Base-by-base conservation (phyloP, 2,888 invertebrate species). In the Mimachlamys varia region DNA sequence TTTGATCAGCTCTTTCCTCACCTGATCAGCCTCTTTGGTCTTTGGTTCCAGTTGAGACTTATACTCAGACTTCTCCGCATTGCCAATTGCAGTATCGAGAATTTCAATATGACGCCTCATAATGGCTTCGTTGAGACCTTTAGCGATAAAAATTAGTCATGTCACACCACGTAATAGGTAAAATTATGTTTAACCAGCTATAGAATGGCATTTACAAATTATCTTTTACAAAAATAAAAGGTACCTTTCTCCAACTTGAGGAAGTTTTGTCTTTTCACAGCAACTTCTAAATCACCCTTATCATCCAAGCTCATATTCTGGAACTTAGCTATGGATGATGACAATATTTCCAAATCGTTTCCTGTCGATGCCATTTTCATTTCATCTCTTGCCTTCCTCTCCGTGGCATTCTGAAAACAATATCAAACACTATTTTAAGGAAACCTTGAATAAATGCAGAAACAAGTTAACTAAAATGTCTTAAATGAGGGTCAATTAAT, bases 21-120 rank as follows among this genome's bases (percentile, higher is more conserved):
- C 90, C 15, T 93, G 93, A 89, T 94, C 93, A 0, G 94, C 94
- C 88, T 94, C 93, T 17, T 92, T 90, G 15, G 94, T 93, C 17
- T 91, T 91, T 27, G 90, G 89, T 27, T 91, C 89, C 0, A 94
- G 92, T 88, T 92, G 92, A 4, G 91, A 90, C 22, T 89, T 55
- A 76, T 92, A 93, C 49, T 92, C 88, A 0, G 93, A 93, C 50
- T 92, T 90, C 12, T 92, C 87, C 0, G 93, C 93, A 15, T 90
- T 91, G 17, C 87, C 87, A 49, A 94, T 93, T 2, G 94, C 93
- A 17, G 89, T 93, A 4, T 93, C 93, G 1, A 94, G 89, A 19
- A 92, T 93, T 27, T 92, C 91, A 22, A 92, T 87, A 89, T 94
- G 92, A n/a, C 94, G 93, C 55, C 93, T 89, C 37, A 91, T 92